Percentiles rank a stretch among this genome's conserved stretches.
phyloP scores from a whole-genome alignment of 2,113 vertebrate genomes.

The Taurulus bubalis region DNA sequence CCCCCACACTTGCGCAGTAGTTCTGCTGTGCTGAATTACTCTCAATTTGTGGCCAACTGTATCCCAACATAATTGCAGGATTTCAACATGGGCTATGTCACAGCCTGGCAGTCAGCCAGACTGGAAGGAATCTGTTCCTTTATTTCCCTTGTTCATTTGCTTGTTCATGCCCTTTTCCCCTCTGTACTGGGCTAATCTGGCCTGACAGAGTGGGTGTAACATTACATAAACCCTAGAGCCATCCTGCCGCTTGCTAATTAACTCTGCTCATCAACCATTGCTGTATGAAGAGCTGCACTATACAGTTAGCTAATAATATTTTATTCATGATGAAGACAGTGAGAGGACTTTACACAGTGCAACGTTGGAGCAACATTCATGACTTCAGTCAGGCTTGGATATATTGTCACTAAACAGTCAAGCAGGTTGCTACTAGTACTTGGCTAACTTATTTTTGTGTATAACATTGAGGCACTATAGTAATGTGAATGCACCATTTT shows the following conservation, averaged over 20 bases:
- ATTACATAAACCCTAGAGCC: conserved; percentile 73
- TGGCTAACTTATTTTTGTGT: conserved; percentile 15
- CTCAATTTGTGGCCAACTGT: conserved; percentile 20
- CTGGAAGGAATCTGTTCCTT: conserved; percentile 50
- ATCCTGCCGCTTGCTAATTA: conserved; percentile 66
- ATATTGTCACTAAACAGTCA: not conserved
- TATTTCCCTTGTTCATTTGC: conserved; percentile 66
- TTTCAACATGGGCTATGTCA: conserved; percentile 44
- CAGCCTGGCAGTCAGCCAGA: conserved; percentile 50
- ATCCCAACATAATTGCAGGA: conserved; percentile 30
- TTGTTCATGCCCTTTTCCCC: conserved; percentile 66
- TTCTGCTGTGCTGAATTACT: conserved; percentile 15
- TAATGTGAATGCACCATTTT: conserved; percentile 26
- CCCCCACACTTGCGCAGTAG: not conserved
- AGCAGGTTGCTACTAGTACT: not conserved
- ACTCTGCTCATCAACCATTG: conserved; percentile 60
- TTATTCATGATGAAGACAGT: conserved; percentile 7
- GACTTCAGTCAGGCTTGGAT: conserved; percentile 2
- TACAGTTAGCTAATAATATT: conserved; percentile 31
- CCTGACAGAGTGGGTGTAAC: conserved; percentile 72
- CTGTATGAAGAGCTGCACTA: conserved; percentile 34
- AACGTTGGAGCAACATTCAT: not conserved
- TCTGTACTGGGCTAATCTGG: conserved; percentile 63
- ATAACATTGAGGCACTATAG: conserved; percentile 16
- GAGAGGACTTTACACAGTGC: conserved; percentile 1